phyloP scores from a whole-genome alignment of 2,797 vertebrate genomes.

The Anisognathus igniventris region DNA sequence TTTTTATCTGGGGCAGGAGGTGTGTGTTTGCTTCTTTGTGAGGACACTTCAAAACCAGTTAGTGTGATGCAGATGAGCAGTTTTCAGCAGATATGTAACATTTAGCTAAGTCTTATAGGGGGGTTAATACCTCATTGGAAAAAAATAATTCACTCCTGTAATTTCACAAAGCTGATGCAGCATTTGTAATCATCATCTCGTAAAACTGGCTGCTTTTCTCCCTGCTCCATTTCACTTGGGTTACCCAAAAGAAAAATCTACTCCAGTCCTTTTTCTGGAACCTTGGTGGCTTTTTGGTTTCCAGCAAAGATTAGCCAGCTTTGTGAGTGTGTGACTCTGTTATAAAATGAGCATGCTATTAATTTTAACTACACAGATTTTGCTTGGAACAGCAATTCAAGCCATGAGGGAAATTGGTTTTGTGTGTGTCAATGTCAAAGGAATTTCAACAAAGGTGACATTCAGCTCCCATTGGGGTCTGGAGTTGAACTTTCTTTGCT shows the following conservation, averaged over 20 bases:
- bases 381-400: not conserved
- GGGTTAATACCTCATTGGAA: not conserved
- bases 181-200: not conserved
- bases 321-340: not conserved
- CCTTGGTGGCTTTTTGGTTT: not conserved
- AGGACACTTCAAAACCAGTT: not conserved
- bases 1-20: not conserved
- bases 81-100: not conserved
- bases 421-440: not conserved
- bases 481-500: not conserved
- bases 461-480: not conserved
- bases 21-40: not conserved
- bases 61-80: not conserved
- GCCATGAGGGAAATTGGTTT: not conserved
- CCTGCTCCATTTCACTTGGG: accelerated
- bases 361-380: not conserved
- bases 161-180: not conserved
- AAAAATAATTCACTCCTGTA: not conserved
- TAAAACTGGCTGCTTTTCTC: not conserved
- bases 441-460: not conserved
- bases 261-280: not conserved
- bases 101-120: not conserved
- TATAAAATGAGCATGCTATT: not conserved
- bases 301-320: not conserved
- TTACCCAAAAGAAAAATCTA: not conserved